Evolutionary conservation across 2,888 invertebrate genomes (phyloP), one percentile per base, ranked within the genome.

Genomic region (Acronicta leporina): DNA sequence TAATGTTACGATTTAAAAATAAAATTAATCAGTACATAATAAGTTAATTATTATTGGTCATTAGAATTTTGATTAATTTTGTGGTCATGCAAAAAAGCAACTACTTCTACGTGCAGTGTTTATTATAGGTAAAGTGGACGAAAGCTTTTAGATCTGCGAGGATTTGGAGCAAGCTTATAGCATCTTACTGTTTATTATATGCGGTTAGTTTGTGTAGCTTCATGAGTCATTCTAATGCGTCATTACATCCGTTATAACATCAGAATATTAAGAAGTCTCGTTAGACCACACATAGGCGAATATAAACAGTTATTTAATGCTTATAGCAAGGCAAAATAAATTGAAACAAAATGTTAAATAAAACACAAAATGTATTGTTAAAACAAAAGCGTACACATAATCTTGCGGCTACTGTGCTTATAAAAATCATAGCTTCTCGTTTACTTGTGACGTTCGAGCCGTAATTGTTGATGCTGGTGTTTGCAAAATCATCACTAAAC

Each of bases 391-490:
- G 85, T 88, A 91, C 87, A 91, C 75, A 82, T 77, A 86, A 73
- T 86, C 77, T 87, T 80, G 92, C 89, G 85, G 87, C 92, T 93
- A 93, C 92, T 79, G 94, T 94, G 94, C 92, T 87, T 87, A 86
- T 75, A 87, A 88, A 87, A 86, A 88, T 87, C 81, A 86, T 86
- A 89, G 88, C 87, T 90, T 89, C 88, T 85, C 65, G 83, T 95
- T 95, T 95, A 96, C 96, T 95, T 90, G 95, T 84, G 81, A 92
- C 94, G 83, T 95, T 96, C 72, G 96, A 95, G 84, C 96, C 96
- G 90, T 96, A 96, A 84, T 95, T 95, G 92, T 94, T 94, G 92
- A 93, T 84, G 89, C 93, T 93, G 92, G 88, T 85, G 83, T 92
- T 92, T 84, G 92, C 92, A 86, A 94, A 92, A 89, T 96, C 96